Conservation (phyloP, 64 coral and sea anemone species). For the Catalaphyllia jardinei region DNA sequence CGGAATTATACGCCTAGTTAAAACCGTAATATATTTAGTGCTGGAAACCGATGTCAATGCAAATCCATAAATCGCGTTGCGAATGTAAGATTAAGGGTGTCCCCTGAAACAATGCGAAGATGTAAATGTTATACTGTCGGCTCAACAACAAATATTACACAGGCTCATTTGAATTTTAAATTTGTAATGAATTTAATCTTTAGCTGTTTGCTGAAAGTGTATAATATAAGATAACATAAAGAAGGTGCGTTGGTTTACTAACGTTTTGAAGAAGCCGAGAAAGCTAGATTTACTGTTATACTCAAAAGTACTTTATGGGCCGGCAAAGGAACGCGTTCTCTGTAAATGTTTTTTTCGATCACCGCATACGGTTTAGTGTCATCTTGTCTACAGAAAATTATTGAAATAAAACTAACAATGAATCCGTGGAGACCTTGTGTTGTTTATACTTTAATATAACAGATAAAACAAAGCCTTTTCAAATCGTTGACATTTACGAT, state of each 20-base stretch:
- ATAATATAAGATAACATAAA: slow-evolving; percentile 1
- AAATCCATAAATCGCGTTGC: background rate
- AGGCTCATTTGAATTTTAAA: slow-evolving; percentile 49
- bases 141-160: slow-evolving; percentile 35
- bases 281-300: background rate
- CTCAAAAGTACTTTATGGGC: background rate
- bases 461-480: slow-evolving; percentile 6
- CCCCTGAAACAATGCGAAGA: slow-evolving; percentile 31
- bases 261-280: background rate
- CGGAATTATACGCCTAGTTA: background rate
- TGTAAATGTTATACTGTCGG: slow-evolving; percentile 51
- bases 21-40: background rate
- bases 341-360: background rate
- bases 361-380: background rate
- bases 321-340: background rate
- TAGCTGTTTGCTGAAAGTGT: slow-evolving; percentile 26
- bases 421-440: background rate
- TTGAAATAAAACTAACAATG: slow-evolving; percentile 14
- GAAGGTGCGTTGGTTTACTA: background rate
- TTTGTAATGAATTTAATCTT: slow-evolving; percentile 17
- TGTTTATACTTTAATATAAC: slow-evolving; percentile 6
- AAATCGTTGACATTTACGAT: background rate
- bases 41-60: background rate
- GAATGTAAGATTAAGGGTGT: slow-evolving; percentile 2
- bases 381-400: background rate